Evolutionary conservation across 2,888 invertebrate genomes (phyloP).

Genomic region (Alsophila aescularia): DNA sequence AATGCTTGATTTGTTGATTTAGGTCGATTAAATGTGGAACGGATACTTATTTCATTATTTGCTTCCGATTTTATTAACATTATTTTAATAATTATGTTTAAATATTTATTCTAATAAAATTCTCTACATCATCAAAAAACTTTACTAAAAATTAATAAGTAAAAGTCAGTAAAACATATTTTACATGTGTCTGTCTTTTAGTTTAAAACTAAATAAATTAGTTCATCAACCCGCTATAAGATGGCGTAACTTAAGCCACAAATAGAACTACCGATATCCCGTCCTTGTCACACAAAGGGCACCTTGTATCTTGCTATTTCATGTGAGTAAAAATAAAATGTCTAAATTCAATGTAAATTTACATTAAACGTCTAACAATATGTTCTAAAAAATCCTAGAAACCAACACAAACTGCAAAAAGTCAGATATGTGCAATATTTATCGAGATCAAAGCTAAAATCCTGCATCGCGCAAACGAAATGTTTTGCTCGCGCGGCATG

Average conservation of each 20-base stretch:
- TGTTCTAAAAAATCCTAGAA: not conserved
- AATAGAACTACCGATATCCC: slow-evolving; percentile 6
- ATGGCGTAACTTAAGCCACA: slow-evolving; percentile 38
- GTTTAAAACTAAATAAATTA: slow-evolving; percentile 1
- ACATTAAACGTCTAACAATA: not conserved
- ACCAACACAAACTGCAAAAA: not conserved
- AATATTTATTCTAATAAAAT: too few species aligned
- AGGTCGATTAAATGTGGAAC: too few species aligned
- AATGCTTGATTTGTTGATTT: too few species aligned
- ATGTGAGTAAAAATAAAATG: not conserved
- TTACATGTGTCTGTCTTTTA: too few species aligned
- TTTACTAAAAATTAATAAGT: too few species aligned
- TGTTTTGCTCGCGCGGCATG: slow-evolving; percentile 29
- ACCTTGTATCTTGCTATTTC: slow-evolving; percentile 10
- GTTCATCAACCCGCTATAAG: slow-evolving; percentile 33
- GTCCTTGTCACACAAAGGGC: slow-evolving; percentile 30
- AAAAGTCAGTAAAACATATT: too few species aligned
- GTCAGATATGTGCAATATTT: not conserved
- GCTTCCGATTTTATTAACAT: too few species aligned
- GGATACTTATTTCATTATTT: too few species aligned
- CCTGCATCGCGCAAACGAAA: slow-evolving; percentile 49
- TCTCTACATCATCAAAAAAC: too few species aligned
- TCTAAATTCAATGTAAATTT: not conserved
- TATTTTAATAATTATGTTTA: too few species aligned
- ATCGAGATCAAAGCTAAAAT: not conserved